Evolutionary conservation across 2,888 invertebrate species (phyloP), one percentile per base, ranked within the genome.

Genomic region (Pollenia angustigena): DNA sequence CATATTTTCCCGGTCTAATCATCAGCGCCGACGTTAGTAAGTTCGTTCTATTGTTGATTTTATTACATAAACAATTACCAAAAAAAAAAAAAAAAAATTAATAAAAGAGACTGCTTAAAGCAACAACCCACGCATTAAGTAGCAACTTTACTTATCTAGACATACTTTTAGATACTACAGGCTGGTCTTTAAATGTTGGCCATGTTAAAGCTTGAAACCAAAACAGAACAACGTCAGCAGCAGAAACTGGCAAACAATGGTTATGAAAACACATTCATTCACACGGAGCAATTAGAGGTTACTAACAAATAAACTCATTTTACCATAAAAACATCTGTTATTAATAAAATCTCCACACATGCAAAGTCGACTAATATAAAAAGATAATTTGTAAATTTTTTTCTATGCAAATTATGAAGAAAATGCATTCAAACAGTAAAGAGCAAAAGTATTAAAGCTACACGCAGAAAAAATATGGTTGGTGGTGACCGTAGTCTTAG

Each of bases 1-100:
- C 84, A 85, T 80, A 75, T 79, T 80, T 85, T 85, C 46, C 52
- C 74, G n/a, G 32, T 68, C 68, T 69, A 52, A 68, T 46, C 60
- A 68, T 52, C 60, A 68, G 23, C 60, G 40, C 32, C 60, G 46
- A 44, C 4, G 58, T 58, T 23, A 16, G 14, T 68, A 42, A 60
- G 9, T 56, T 54, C 16, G 69, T 76, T 85, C 56, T 81, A 32
- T 81, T 81, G 72, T 58, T 60, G 58, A 44, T 60, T 80, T 58
- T 80, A 50, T 84, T 80, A 74, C 60, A 68, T 66, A 80, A 80
- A 69, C 42, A 85, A 66, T 76, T 69, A 69, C 46, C 32, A 23
- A 52, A 12, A 66, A 32, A 56, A 58, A 58, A 58, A 58, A 58
- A 42, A 40, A 11, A 18, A 48, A 10, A 32, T 10, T 40, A 50